phyloP scores from a whole-genome alignment of 2,888 invertebrate genomes.

The Ichneumoninae sp. region DNA sequence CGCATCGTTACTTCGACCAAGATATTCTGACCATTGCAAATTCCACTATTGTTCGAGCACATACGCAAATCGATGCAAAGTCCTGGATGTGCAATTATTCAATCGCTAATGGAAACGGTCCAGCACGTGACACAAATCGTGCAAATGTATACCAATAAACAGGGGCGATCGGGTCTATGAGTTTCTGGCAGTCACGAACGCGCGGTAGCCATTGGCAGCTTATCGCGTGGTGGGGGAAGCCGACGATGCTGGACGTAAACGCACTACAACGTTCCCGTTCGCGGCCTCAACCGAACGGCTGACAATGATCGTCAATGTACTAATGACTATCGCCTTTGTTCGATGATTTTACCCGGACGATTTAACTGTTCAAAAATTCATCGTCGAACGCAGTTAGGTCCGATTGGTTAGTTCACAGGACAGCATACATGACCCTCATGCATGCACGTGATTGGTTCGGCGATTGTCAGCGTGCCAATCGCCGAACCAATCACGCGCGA shows the following conservation, averaged over 20 bases:
- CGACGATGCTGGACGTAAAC: too few relatives aligned
- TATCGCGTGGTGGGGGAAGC: too few relatives aligned
- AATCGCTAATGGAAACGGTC: neutral
- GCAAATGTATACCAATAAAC: neutral
- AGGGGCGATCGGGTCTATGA: too few relatives aligned
- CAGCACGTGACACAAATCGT: neutral
- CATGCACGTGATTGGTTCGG: too few relatives aligned
- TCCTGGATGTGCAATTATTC: conserved; percentile 11
- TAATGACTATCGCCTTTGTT: conserved; percentile 61
- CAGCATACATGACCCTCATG: too few relatives aligned
- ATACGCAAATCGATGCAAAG: neutral
- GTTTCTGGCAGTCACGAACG: too few relatives aligned
- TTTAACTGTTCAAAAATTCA: conserved; percentile 26
- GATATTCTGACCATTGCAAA: conserved; percentile 36
- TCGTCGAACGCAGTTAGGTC: neutral
- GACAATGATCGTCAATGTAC: conserved; percentile 48
- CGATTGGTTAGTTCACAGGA: too few relatives aligned
- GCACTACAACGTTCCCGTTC: conserved; percentile 9
- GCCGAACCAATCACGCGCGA: too few relatives aligned
- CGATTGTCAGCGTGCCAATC: too few relatives aligned
- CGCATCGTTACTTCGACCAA: conserved; percentile 4
- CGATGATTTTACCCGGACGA: conserved; percentile 30
- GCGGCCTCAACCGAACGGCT: conserved; percentile 35
- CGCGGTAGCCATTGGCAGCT: too few relatives aligned
- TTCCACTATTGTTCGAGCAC: neutral